A percentile compares a stretch with the other conserved stretches of the same genome.
phyloP scores from a whole-genome alignment of 1,140 invertebrate genomes.

The Euborellia annulipes region DNA sequence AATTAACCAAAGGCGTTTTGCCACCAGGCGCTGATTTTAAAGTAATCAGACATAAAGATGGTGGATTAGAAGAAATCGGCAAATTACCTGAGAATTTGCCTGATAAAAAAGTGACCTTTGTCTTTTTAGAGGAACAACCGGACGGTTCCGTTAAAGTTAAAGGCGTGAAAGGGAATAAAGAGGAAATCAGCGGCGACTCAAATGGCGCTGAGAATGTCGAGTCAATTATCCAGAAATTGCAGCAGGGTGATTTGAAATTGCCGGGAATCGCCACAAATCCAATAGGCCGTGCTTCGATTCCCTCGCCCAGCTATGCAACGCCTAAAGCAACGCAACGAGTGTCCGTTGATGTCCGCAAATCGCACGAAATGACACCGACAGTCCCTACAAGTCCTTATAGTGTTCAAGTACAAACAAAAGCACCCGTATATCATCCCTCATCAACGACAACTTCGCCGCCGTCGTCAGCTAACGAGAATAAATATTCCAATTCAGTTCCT shows the following conservation, averaged over 20 bases:
- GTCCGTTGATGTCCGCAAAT: not conserved
- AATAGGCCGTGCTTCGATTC: not conserved
- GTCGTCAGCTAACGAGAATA: conserved; percentile 11
- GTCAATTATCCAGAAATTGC: conserved; percentile 61
- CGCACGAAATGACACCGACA: conserved; percentile 4
- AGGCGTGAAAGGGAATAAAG: conserved; percentile 46
- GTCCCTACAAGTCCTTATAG: conserved; percentile 2
- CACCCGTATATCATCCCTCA: conserved; percentile 10
- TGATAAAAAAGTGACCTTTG: conserved; percentile 66
- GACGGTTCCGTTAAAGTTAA: conserved; percentile 71
- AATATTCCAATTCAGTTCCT: not conserved
- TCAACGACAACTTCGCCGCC: conserved; percentile 9
- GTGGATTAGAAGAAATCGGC: conserved; percentile 51
- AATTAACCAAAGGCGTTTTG: conserved; percentile 55
- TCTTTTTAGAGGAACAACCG: conserved; percentile 65
- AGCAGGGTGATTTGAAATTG: conserved; percentile 61
- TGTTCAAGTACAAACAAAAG: conserved; percentile 19
- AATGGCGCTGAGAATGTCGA: conserved; percentile 50
- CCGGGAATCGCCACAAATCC: conserved; percentile 27
- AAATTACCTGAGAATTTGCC: conserved; percentile 41
- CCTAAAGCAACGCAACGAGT: conserved; percentile 11
- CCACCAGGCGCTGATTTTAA: conserved; percentile 62
- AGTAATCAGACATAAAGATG: conserved; percentile 53
- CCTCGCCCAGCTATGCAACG: not conserved
- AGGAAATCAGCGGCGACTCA: conserved; percentile 45